Evolutionary conservation across 1,140 invertebrate species (phyloP).

Genomic region (Ceratina japonica): DNA sequence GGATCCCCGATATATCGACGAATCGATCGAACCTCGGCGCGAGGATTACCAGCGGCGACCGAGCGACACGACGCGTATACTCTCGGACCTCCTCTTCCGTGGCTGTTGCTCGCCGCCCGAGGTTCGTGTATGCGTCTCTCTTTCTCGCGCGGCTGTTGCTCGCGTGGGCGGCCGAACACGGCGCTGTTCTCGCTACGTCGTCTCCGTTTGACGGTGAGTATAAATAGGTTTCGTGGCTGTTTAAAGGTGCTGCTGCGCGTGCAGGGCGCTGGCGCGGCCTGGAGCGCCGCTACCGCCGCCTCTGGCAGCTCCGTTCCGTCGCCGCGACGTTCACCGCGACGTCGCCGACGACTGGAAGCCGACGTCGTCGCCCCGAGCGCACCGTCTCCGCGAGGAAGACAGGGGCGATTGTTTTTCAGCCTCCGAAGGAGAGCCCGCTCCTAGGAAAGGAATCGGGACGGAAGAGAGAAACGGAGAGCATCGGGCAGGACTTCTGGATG

Average conservation of each 20-base stretch:
- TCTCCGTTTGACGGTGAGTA: constrained; percentile 52
- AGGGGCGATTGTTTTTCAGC: not conserved
- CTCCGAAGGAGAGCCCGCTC: constrained; percentile 9
- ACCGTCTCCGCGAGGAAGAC: not conserved
- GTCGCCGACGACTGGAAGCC: not conserved
- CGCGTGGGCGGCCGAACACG: constrained; percentile 48
- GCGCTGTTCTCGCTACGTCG: constrained; percentile 47
- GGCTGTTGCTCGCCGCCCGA: constrained; percentile 10
- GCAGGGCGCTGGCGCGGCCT: constrained; percentile 54
- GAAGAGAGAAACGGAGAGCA: constrained; percentile 18
- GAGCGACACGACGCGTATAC: not conserved
- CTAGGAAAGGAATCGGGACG: constrained; percentile 16
- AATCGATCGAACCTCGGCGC: not conserved
- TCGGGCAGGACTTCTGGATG: not conserved
- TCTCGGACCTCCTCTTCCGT: not conserved
- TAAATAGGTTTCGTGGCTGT: constrained; percentile 59
- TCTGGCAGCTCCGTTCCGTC: constrained; percentile 12
- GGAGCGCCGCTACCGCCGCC: constrained; percentile 41
- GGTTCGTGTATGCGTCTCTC: constrained; percentile 27
- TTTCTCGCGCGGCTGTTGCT: constrained; percentile 32
- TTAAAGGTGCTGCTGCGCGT: constrained; percentile 43
- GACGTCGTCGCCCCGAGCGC: not conserved
- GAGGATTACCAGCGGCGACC: constrained; percentile 27
- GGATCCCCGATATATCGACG: too few relatives aligned
- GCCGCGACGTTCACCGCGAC: not conserved